phyloP scores from a whole-genome alignment of 2,113 vertebrate species.

The Callithrix jacchus region DNA sequence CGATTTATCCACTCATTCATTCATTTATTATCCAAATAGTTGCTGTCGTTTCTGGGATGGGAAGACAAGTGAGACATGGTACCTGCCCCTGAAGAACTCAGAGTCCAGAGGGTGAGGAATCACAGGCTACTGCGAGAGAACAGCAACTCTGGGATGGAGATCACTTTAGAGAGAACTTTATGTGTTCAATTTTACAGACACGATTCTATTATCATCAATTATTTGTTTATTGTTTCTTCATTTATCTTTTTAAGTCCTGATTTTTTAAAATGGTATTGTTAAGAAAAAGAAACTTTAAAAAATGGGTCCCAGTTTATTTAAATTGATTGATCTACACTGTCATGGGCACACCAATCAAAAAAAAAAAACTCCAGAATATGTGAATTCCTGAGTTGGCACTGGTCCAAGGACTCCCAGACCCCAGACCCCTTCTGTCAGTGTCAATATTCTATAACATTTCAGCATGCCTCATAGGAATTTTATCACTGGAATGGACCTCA shows the following conservation, averaged over 20 bases:
- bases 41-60: background rate
- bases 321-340: background rate
- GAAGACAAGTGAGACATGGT: background rate
- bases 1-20: background rate
- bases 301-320: background rate
- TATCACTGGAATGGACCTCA: background rate
- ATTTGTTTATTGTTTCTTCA: background rate
- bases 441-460: no score
- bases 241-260: background rate
- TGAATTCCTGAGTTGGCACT: background rate
- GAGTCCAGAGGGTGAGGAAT: background rate
- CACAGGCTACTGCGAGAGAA: background rate
- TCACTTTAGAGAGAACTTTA: background rate
- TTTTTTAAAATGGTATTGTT: background rate
- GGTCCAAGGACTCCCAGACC: no score
- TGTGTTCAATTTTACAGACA: background rate
- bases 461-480: no score
- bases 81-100: background rate
- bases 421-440: no score
- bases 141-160: background rate
- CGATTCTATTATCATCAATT: background rate
- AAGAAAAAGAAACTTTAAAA: background rate
- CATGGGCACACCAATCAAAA: background rate
- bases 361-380: background rate
- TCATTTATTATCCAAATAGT: background rate